Evolutionary conservation across 2,888 invertebrate species (phyloP).

Genomic region (Bugulina stolonifera): DNA sequence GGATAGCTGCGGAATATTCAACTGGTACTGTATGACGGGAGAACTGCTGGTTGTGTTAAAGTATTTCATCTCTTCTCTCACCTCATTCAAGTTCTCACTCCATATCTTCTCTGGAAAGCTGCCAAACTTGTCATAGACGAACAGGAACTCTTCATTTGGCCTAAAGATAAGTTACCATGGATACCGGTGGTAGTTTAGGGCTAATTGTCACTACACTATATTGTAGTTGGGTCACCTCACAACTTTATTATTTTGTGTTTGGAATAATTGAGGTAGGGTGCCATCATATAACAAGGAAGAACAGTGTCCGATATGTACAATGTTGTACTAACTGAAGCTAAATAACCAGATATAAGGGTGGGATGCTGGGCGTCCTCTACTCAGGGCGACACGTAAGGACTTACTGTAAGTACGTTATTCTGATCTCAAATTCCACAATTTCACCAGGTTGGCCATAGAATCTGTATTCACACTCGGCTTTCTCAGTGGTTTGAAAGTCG

Average conservation of each 20-base stretch:
- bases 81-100: background rate
- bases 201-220: no score
- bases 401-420: background rate
- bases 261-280: no score
- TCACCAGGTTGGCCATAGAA: background rate
- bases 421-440: slow-evolving; percentile 17
- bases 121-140: background rate
- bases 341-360: no score
- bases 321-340: no score
- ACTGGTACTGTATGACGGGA: background rate
- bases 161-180: no score
- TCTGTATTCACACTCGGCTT: slow-evolving; percentile 1
- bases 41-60: background rate
- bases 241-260: no score
- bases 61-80: background rate
- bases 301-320: no score
- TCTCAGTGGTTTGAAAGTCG: background rate
- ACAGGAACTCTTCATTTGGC: background rate
- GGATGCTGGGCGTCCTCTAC: no score
- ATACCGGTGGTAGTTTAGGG: no score
- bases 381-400: no score
- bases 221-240: no score
- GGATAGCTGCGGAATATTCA: background rate
- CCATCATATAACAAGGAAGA: no score
- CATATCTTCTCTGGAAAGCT: background rate